Evolutionary conservation across 2,113 vertebrate genomes (phyloP).

Genomic region (Astur gentilis): DNA sequence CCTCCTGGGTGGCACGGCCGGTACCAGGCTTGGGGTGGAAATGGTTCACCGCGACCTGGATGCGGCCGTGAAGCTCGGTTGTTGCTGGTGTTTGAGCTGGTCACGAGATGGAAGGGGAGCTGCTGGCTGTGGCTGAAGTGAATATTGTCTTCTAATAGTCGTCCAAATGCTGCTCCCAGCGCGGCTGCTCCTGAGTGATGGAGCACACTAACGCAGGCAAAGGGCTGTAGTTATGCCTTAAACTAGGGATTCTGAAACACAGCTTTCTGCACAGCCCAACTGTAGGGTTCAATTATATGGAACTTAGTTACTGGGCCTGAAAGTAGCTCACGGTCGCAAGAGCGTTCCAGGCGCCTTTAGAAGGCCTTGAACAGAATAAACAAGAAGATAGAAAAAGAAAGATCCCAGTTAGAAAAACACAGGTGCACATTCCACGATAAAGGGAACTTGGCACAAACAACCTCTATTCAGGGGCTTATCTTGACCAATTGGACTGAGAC

Average conservation of each 20-base stretch:
- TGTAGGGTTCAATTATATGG: too few species aligned
- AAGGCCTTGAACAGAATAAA: too few species aligned
- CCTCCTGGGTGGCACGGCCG: background rate
- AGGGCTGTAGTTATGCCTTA: background rate
- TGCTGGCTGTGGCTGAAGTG: background rate
- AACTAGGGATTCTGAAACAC: background rate
- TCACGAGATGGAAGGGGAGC: background rate
- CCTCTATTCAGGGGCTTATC: too few species aligned
- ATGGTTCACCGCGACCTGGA: background rate
- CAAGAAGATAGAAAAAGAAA: too few species aligned
- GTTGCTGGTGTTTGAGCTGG: background rate
- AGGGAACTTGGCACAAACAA: too few species aligned
- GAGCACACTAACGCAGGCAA: too few species aligned
- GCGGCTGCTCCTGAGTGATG: background rate
- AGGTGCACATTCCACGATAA: too few species aligned
- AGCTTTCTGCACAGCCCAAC: background rate
- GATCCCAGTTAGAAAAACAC: too few species aligned
- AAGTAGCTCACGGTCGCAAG: too few species aligned
- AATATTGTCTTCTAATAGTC: background rate
- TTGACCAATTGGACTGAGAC: too few species aligned
- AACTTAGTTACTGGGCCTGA: too few species aligned
- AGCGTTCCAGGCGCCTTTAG: too few species aligned
- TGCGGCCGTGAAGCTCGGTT: accelerated
- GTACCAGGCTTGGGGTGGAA: background rate
- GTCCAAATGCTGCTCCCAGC: background rate